Evolutionary conservation across 2,113 vertebrate species (phyloP).

Genomic region (Tursiops truncatus): DNA sequence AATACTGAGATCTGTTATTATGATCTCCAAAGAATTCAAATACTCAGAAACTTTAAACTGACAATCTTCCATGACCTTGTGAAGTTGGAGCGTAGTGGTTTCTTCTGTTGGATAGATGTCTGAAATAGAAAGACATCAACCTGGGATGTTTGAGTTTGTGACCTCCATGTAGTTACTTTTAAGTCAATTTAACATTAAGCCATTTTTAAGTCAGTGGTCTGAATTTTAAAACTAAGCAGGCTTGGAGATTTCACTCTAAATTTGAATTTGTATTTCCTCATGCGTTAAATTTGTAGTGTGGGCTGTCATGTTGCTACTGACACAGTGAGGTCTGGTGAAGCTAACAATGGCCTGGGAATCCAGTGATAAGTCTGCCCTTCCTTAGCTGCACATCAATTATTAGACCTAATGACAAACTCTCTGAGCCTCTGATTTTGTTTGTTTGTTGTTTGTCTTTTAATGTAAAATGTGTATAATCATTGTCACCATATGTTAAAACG

Average conservation of each 20-base stretch:
- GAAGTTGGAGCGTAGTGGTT: not conserved
- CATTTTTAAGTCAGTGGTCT: not conserved
- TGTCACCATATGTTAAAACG: not conserved
- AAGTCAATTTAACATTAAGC: not conserved
- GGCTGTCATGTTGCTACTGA: not conserved
- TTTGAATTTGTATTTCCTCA: not conserved
- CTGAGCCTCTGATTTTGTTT: not conserved
- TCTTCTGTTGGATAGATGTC: not conserved
- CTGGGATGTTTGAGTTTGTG: not conserved
- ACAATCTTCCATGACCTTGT: not conserved
- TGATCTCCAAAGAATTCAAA: conserved; percentile 34
- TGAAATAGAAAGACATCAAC: not conserved
- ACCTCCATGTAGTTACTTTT: not conserved
- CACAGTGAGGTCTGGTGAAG: not conserved
- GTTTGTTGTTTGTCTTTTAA: not conserved
- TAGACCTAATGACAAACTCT: not conserved
- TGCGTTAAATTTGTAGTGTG: not conserved
- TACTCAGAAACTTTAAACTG: not conserved
- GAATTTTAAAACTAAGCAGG: not conserved
- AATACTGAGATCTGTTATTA: not conserved
- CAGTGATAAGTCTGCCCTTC: not conserved
- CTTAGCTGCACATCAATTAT: not conserved
- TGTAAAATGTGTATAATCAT: not conserved
- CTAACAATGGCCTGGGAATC: not conserved
- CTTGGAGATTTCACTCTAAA: not conserved